Evolutionary conservation across 2,113 vertebrate genomes (phyloP), one percentile per base, ranked within the genome.

Genomic region (Indicator maculatus): DNA sequence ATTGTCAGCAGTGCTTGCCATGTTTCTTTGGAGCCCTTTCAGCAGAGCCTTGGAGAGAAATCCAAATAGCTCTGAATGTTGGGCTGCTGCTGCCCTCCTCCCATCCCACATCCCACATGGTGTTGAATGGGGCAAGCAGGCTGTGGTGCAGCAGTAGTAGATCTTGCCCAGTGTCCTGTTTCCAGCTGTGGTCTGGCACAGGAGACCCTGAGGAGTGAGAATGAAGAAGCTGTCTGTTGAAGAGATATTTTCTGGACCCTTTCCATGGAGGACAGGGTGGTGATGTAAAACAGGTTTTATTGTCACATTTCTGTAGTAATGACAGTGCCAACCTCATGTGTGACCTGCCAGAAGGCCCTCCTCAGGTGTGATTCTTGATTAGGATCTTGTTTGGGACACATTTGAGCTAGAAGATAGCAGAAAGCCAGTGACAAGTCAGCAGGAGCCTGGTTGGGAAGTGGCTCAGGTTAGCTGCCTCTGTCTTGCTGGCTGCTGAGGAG

Each of bases 21-120:
- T 39, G 14, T 74, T 83, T 81, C 86, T 88, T 77, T 56, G 77
- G 86, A 84, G 61, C 2, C 3, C 28, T 77, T 88, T 78, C 61
- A 66, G 39, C 53, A 81, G 69, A 83, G 30, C 31, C 83, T 92
- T 71, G 56, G 60, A 80, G 53, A 24, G 60, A 77, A 81, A 58
- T 15, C 24, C 61, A 64, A 58, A 64, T 67, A 67, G 8, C 38
- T 80, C 56, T 45, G 73, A 74, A 53, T 4, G 2, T 1, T 83
- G 86, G 65, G 31, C 4, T 0, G 0, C n/a, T 89, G 87, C 21
- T 53, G 14, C 8, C 2, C 11, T 77, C 58, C 44, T 80, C 58
- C 44, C 53, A 28, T 30, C 41, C 60, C 86, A 16, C 3, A 2
- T 38, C 53, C 70, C 52, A 8, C 0, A 10, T 23, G 60, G 45